phyloP scores from a whole-genome alignment of 1,140 invertebrate genomes.

The Drosophila nigromelanica region DNA sequence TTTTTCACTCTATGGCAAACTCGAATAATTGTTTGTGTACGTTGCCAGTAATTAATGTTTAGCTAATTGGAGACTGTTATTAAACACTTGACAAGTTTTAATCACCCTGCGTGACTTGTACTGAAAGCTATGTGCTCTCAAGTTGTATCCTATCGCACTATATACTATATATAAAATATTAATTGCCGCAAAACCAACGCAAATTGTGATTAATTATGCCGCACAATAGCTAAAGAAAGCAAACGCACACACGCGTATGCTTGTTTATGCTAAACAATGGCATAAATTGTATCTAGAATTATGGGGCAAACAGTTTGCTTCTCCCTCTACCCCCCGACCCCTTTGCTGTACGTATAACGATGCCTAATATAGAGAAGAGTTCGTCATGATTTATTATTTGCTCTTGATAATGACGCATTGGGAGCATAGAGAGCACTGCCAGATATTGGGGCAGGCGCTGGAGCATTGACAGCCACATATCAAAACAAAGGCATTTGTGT shows the following conservation, averaged over 20 bases:
- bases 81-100: constrained; percentile 36
- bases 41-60: constrained; percentile 12
- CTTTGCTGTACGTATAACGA: constrained; percentile 20
- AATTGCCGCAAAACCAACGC: constrained; percentile 75
- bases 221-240: constrained; percentile 56
- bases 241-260: constrained; percentile 27
- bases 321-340: background rate
- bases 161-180: constrained; percentile 73
- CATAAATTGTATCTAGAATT: constrained; percentile 47
- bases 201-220: constrained; percentile 79
- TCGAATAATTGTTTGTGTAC: background rate
- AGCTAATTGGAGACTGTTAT: constrained; percentile 30
- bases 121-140: constrained; percentile 24
- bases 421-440: constrained; percentile 12
- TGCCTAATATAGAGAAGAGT: constrained; percentile 41
- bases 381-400: constrained; percentile 80
- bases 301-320: background rate
- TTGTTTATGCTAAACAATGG: constrained; percentile 56
- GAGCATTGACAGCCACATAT: constrained; percentile 72
- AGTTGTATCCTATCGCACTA: constrained; percentile 34
- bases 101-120: constrained; percentile 21
- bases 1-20: background rate
- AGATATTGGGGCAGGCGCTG: constrained; percentile 38
- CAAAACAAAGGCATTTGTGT: constrained; percentile 75
- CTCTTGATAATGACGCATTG: constrained; percentile 77